These are phyloP conservation scores for Oxytorus armatus DNA, from an alignment of 2,888 invertebrate species.

Conservation along the genomic window DNA sequence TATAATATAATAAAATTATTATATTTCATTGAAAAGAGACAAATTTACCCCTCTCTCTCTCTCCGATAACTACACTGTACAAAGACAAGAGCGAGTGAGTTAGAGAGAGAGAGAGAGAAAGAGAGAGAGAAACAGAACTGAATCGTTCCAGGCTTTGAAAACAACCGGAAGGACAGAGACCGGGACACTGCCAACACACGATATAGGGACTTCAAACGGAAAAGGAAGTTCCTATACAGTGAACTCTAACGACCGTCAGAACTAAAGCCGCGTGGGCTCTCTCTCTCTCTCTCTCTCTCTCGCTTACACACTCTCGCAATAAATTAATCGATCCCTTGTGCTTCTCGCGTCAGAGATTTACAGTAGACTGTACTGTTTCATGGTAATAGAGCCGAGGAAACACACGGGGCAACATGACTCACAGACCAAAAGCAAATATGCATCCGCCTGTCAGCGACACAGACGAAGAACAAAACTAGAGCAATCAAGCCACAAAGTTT, in stretches of 20 bases:
- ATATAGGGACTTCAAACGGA: conserved; percentile 59
- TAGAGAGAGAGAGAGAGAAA: conserved; percentile 3
- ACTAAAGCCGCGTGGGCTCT: conserved; percentile 38
- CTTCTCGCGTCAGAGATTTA: conserved; percentile 59
- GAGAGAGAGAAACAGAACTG: conserved; percentile 29
- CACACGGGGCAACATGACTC: conserved; percentile 1
- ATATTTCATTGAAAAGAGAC: conserved; percentile 50
- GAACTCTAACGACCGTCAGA: conserved; percentile 63
- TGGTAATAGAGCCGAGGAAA: conserved; percentile 28
- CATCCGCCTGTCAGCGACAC: conserved; percentile 9
- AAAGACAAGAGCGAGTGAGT: conserved; percentile 30
- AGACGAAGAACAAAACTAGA: conserved; percentile 19
- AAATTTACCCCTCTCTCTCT: conserved; percentile 38
- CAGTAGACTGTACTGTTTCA: conserved; percentile 11
- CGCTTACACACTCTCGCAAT: conserved; percentile 36
- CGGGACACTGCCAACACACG: conserved; percentile 52
- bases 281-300: conserved; percentile 16
- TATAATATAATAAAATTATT: conserved; percentile 38
- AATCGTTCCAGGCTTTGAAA: conserved; percentile 55
- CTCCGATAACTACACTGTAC: conserved; percentile 34
- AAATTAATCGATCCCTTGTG: conserved; percentile 65
- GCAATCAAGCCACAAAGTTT: background rate
- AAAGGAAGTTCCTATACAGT: conserved; percentile 60
- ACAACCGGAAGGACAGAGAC: conserved; percentile 63
- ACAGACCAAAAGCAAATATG: conserved; percentile 27